These are phyloP conservation scores for Aleiodes leptofemur DNA, from an alignment of 2,888 invertebrate species.

Conservation along the genomic window DNA sequence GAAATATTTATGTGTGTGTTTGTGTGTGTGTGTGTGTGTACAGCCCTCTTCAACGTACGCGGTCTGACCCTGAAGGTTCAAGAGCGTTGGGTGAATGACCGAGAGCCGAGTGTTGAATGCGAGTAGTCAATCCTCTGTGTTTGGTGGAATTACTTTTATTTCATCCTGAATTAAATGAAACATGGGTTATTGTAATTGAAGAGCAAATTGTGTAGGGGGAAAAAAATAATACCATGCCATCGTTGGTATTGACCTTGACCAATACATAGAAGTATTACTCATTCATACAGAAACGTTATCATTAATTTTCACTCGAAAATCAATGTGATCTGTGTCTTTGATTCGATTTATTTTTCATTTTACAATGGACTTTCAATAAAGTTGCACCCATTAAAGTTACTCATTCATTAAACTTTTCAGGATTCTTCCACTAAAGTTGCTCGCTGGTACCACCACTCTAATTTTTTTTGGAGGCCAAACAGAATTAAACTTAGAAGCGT, in stretches of 20 bases:
- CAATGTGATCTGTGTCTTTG: neutral
- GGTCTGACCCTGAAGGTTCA: constrained; percentile 72
- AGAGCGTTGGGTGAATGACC: constrained; percentile 72
- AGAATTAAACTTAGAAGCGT: too few species aligned
- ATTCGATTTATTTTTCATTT: neutral
- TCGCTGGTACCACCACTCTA: too few species aligned
- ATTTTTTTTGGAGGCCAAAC: too few species aligned
- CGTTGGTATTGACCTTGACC: neutral
- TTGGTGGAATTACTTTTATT: neutral
- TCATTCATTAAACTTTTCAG: too few species aligned
- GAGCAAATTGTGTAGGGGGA: neutral
- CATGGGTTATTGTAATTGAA: neutral
- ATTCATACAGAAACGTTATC: neutral
- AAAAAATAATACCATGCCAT: neutral
- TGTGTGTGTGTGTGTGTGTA: constrained; percentile 2
- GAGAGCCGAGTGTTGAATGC: constrained; percentile 34
- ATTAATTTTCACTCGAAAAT: neutral
- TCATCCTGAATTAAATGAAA: constrained; percentile 16
- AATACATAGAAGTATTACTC: neutral
- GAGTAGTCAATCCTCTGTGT: constrained; percentile 52
- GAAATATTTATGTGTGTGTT: constrained; percentile 2
- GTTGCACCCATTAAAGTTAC: too few species aligned
- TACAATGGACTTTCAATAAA: too few species aligned
- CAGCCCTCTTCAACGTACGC: constrained; percentile 54
- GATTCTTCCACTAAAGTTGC: too few species aligned